Conservation (phyloP, 2,888 invertebrate genomes). For the Encarsia formosa region DNA sequence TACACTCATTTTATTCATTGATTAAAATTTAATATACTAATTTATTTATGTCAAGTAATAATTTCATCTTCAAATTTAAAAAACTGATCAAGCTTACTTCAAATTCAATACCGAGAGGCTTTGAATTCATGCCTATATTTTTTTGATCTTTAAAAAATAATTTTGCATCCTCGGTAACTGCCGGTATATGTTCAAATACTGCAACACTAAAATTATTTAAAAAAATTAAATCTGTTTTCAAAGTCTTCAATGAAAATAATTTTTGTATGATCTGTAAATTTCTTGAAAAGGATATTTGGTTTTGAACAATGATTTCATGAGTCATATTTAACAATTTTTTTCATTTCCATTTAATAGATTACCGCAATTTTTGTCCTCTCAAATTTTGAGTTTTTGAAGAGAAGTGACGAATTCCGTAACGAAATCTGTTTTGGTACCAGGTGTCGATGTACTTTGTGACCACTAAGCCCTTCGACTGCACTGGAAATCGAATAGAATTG, state of each 20-base stretch:
- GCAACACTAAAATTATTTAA: constrained; percentile 56
- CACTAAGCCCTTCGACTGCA: constrained; percentile 56
- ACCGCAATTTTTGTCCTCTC: constrained; percentile 43
- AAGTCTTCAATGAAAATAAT: too few species aligned
- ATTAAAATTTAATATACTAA: too few species aligned
- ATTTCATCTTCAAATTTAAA: too few species aligned
- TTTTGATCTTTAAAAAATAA: constrained; percentile 22
- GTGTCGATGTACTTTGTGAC: constrained; percentile 62
- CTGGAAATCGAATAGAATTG: constrained; percentile 71
- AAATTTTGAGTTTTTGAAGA: constrained; percentile 46
- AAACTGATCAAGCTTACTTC: too few species aligned
- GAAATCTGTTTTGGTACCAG: constrained; percentile 64
- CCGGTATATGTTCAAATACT: constrained; percentile 67
- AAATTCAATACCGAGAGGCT: constrained; percentile 61
- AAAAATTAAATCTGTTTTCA: too few species aligned
- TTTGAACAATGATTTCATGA: too few species aligned
- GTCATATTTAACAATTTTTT: too few species aligned
- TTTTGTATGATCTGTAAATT: too few species aligned
- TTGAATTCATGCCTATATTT: constrained; percentile 11
- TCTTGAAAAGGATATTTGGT: too few species aligned
- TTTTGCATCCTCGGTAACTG: constrained; percentile 53
- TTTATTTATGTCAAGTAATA: too few species aligned
- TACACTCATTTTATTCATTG: too few species aligned
- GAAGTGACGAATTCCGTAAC: constrained; percentile 52
- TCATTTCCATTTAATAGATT: too few species aligned